Conservation (phyloP, 1,140 invertebrate genomes). For the Pygmarrhopalites habei region DNA sequence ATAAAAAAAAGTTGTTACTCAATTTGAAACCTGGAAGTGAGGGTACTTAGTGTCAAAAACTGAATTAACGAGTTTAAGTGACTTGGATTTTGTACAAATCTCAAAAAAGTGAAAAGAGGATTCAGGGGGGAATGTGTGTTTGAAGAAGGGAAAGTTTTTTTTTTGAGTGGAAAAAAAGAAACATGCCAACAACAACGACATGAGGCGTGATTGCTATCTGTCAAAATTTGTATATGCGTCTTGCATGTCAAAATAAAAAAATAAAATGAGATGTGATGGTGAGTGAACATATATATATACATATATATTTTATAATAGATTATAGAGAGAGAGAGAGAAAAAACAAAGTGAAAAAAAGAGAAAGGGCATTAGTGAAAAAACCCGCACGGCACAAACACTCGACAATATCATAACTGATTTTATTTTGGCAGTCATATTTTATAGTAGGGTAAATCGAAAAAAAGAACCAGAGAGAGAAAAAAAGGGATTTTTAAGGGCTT, state of each 20-base stretch:
- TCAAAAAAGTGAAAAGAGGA: no score
- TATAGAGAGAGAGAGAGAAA: no score
- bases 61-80: no score
- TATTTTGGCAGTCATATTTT: not conserved
- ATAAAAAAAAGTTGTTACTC: no score
- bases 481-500: no score
- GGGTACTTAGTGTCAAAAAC: no score
- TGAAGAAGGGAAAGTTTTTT: no score
- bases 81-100: no score
- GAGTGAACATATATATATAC: no score
- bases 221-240: not conserved
- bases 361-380: conserved; percentile 9
- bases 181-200: not conserved
- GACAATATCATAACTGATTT: not conserved
- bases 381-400: not conserved
- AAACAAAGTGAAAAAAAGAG: not conserved
- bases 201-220: conserved; percentile 1
- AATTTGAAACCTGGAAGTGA: no score
- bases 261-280: not conserved
- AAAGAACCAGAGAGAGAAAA: not conserved
- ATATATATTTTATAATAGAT: no score
- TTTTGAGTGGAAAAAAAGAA: not conserved
- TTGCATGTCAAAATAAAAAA: conserved; percentile 9
- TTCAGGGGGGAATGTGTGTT: no score
- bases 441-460: not conserved